Evolutionary conservation across 2,888 invertebrate genomes (phyloP).

Genomic region (Dermolepida albohirtum): DNA sequence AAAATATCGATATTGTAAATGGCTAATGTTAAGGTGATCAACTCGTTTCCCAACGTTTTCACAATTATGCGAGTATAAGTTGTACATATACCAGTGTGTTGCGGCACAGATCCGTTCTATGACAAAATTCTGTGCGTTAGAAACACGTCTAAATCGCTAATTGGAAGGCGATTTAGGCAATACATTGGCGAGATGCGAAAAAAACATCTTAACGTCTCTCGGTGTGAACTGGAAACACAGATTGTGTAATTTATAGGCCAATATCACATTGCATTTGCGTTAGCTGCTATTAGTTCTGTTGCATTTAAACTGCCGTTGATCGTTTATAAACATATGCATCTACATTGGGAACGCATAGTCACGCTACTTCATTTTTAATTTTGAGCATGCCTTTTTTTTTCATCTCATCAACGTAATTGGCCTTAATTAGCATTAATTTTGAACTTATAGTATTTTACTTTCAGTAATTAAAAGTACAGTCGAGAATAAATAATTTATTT

Average conservation of each 20-base stretch:
- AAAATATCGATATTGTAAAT: conserved; percentile 40
- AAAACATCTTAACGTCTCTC: conserved; percentile 29
- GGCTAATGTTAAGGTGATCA: conserved; percentile 43
- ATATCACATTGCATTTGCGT: conserved; percentile 36
- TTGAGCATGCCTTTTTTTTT: no score
- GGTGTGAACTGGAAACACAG: conserved; percentile 43
- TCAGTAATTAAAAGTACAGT: no score
- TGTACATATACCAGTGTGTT: conserved; percentile 5
- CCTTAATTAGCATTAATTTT: no score
- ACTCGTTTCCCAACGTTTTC: conserved; percentile 34
- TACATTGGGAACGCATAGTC: no score
- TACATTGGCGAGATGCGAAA: conserved; percentile 20
- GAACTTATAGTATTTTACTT: no score
- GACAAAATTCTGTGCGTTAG: conserved; percentile 36
- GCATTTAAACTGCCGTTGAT: conserved; percentile 4
- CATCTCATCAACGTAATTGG: no score
- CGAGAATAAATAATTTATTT: no score
- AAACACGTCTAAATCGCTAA: conserved; percentile 31
- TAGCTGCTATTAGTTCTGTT: conserved; percentile 3
- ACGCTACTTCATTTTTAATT: no score
- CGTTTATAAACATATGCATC: no score
- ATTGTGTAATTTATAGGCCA: conserved; percentile 45
- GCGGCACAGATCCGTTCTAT: conserved; percentile 1
- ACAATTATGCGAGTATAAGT: conserved; percentile 12
- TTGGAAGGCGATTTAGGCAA: conserved; percentile 35